These are phyloP conservation scores for Alviniconcha strummeri DNA, from an alignment of 2,888 invertebrate species.

Conservation along the genomic window DNA sequence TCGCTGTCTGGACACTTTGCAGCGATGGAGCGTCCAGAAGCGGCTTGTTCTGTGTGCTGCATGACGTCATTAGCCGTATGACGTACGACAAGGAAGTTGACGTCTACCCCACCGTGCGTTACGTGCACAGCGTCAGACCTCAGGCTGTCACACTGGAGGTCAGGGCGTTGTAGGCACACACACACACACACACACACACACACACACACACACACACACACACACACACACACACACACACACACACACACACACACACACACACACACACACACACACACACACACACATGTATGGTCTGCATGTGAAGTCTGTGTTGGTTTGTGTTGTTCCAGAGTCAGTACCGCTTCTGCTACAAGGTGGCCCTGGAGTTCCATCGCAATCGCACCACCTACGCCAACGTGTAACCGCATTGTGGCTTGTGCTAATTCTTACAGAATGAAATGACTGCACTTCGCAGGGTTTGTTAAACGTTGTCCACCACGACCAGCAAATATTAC, in stretches of 20 bases:
- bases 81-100: neutral
- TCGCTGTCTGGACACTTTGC: neutral
- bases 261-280: too few species aligned
- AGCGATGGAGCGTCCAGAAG: neutral
- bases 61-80: neutral
- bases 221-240: too few species aligned
- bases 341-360: constrained; percentile 16
- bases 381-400: too few species aligned
- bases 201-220: neutral
- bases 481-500: neutral
- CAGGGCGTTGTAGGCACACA: neutral
- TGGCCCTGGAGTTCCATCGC: neutral
- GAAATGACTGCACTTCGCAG: neutral
- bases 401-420: neutral
- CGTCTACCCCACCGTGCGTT: neutral
- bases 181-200: neutral
- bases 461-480: neutral
- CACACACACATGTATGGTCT: too few species aligned
- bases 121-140: constrained; percentile 2
- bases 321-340: neutral
- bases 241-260: too few species aligned
- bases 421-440: neutral
- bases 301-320: too few species aligned
- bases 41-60: constrained; percentile 2
- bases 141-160: constrained; percentile 1